phyloP scores from a whole-genome alignment of 2,797 vertebrate species.

The Pygocentrus nattereri region DNA sequence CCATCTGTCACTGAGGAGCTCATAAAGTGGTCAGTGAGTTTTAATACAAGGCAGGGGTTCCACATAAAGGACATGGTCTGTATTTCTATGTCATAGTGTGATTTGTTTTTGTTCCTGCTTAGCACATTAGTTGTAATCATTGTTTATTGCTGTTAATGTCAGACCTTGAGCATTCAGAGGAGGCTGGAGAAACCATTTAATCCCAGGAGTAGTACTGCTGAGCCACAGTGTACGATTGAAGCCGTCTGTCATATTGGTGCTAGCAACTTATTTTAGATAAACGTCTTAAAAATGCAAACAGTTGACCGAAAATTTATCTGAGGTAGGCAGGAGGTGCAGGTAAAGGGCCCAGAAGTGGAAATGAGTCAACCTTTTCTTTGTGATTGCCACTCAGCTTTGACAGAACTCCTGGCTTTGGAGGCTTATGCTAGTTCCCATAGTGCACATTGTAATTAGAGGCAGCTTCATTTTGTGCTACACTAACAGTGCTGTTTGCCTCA shows the following conservation, averaged over 20 bases:
- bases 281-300: neutral
- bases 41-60: neutral
- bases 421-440: neutral
- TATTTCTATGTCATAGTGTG: neutral
- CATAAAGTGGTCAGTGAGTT: neutral
- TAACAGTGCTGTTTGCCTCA: neutral
- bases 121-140: neutral
- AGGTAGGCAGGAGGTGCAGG: neutral
- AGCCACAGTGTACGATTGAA: neutral
- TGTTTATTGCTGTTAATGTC: neutral
- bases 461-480: neutral
- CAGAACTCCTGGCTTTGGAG: neutral
- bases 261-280: slow-evolving; percentile 8
- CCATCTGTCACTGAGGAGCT: neutral
- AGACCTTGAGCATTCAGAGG: neutral
- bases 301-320: neutral
- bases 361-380: neutral
- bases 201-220: neutral
- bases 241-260: neutral
- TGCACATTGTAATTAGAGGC: neutral
- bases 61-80: neutral
- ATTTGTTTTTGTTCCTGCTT: neutral
- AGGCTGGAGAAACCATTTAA: neutral
- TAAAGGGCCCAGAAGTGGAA: neutral
- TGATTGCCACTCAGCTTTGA: neutral